phyloP scores from a whole-genome alignment of 2,888 invertebrate genomes.

The Crematogaster levior region DNA sequence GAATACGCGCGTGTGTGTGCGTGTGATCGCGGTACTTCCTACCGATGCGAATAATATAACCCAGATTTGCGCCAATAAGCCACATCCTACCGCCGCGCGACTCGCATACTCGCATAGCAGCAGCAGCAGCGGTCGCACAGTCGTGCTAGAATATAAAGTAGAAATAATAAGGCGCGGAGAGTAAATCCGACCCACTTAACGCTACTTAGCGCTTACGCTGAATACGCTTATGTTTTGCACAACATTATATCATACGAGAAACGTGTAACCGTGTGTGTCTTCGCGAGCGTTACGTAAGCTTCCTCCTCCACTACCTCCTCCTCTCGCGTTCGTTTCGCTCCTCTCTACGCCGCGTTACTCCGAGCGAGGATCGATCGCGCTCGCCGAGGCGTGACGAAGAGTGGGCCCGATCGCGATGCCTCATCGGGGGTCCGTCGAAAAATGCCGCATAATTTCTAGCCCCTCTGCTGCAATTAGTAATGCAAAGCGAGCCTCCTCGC shows the following conservation, averaged over 20 bases:
- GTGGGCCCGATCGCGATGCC: constrained; percentile 33
- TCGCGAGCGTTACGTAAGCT: constrained; percentile 64
- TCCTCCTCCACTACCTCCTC: neutral
- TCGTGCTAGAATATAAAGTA: constrained; percentile 80
- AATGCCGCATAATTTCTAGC: neutral
- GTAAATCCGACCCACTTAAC: constrained; percentile 85
- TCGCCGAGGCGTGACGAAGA: constrained; percentile 42
- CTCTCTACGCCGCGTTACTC: neutral
- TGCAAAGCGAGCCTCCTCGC: neutral
- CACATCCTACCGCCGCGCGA: constrained; percentile 79
- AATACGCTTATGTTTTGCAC: constrained; percentile 85
- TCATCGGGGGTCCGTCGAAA: constrained; percentile 14
- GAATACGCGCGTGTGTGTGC: neutral
- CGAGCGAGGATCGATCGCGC: constrained; percentile 41
- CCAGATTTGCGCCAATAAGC: constrained; percentile 84
- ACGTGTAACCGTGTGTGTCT: constrained; percentile 61
- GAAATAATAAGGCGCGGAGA: constrained; percentile 82
- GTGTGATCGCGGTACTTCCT: constrained; percentile 65
- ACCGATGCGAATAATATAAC: constrained; percentile 81
- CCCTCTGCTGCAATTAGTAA: neutral
- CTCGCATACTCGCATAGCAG: constrained; percentile 45
- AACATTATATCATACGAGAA: constrained; percentile 80
- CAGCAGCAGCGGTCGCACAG: constrained; percentile 49
- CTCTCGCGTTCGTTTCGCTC: neutral
- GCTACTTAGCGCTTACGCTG: constrained; percentile 84